phyloP scores from a whole-genome alignment of 2,888 invertebrate species.

The Oscheius myriophilus region DNA sequence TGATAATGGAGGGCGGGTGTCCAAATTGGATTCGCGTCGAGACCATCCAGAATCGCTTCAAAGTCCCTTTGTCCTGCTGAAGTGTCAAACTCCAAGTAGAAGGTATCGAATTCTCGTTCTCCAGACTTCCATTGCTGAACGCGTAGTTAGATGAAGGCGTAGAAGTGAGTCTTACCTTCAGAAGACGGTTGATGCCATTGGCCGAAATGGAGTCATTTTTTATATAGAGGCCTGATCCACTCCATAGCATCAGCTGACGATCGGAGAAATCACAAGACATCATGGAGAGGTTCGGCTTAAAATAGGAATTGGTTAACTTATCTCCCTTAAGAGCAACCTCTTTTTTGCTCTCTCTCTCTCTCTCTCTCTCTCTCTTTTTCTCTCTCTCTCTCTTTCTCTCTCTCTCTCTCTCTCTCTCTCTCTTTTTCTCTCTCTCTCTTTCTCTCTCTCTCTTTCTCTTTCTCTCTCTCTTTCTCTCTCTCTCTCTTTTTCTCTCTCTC shows the following conservation, averaged over 20 bases:
- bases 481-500: no score
- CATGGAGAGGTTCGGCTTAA: constrained; percentile 5
- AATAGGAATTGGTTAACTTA: not conserved
- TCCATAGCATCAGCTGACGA: not conserved
- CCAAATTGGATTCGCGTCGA: constrained; percentile 20
- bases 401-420: no score
- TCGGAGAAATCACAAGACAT: not conserved
- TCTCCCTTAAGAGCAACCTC: no score
- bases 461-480: no score
- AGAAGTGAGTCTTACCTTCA: not conserved
- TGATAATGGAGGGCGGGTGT: constrained; percentile 3
- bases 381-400: no score
- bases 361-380: no score
- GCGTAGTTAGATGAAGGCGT: no score
- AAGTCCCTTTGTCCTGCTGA: constrained; percentile 1
- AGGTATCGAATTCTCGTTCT: not conserved
- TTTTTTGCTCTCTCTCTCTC: no score
- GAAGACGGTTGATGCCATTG: not conserved
- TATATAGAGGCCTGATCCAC: not conserved
- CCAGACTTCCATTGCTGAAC: constrained; percentile 14
- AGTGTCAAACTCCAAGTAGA: constrained; percentile 4
- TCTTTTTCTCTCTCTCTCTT: no score
- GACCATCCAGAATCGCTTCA: not conserved
- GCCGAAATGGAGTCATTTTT: constrained; percentile 6
- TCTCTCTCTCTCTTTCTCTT: no score